phyloP scores from a whole-genome alignment of 37 sponge, comb jelly and placozoan genomes.

The Aplysina aerophoba region DNA sequence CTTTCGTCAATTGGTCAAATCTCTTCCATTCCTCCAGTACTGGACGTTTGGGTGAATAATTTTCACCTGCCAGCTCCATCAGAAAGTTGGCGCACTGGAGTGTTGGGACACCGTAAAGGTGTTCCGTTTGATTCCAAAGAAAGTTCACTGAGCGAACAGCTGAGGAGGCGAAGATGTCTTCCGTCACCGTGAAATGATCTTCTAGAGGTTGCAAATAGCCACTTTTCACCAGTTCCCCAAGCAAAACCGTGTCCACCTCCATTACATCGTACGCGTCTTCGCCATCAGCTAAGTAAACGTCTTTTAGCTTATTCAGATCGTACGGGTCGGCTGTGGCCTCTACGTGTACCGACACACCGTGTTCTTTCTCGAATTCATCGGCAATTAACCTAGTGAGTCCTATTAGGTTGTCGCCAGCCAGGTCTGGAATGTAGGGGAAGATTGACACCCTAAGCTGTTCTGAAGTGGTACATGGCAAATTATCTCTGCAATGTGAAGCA shows the following conservation, averaged over 20 bases:
- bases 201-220: constrained; percentile 14
- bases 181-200: not conserved
- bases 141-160: constrained; percentile 25
- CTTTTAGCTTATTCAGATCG: not conserved
- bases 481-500: too few species aligned
- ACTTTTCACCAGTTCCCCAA: constrained; percentile 32
- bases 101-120: constrained; percentile 48
- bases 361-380: constrained; percentile 2
- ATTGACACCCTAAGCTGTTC: constrained; percentile 41
- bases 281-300: not conserved
- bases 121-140: not conserved
- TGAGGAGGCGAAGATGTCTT: constrained; percentile 6
- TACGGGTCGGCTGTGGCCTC: not conserved
- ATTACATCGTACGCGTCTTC: constrained; percentile 34
- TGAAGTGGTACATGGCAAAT: too few species aligned
- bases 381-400: not conserved
- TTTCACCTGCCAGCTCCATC: constrained; percentile 17
- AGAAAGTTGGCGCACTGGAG: constrained; percentile 44
- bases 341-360: not conserved
- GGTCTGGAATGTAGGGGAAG: constrained; percentile 43
- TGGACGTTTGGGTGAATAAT: not conserved
- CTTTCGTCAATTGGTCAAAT: constrained; percentile 28
- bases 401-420: constrained; percentile 22
- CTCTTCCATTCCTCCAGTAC: constrained; percentile 32
- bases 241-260: constrained; percentile 47